Evolutionary conservation across 53 echinoderm and acorn worm species (phyloP).

Genomic region (Patiria pectinifera): DNA sequence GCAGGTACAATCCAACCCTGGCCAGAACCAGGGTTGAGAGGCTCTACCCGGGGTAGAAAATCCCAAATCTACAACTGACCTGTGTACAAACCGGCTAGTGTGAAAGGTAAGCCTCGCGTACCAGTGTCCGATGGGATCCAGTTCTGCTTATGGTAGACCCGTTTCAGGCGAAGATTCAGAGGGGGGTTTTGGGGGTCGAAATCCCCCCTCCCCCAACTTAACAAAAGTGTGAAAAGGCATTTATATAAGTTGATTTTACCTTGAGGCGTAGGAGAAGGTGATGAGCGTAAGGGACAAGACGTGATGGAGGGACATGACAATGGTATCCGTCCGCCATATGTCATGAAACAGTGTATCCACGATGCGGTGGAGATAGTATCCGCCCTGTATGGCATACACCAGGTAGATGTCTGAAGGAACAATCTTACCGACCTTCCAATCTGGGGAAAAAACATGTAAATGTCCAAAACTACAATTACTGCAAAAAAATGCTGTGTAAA

Average conservation of each 20-base stretch:
- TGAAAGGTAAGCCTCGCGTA: no score
- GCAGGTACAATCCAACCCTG: no score
- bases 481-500: neutral
- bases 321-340: slow-evolving; percentile 90
- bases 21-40: no score
- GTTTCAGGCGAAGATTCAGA: no score
- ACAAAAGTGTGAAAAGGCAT: neutral
- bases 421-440: slow-evolving; percentile 77
- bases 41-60: no score
- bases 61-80: no score
- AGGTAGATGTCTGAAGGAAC: slow-evolving; percentile 84
- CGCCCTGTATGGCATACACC: slow-evolving; percentile 87
- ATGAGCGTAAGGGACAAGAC: slow-evolving; percentile 90
- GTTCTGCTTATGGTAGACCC: no score
- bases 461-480: neutral
- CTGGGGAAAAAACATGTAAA: slow-evolving; percentile 39
- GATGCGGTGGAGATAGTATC: slow-evolving; percentile 94
- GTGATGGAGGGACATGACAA: slow-evolving; percentile 90
- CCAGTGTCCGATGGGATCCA: no score
- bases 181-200: no score
- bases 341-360: slow-evolving; percentile 88
- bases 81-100: no score
- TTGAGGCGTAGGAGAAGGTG: slow-evolving; percentile 88
- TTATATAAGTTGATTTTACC: slow-evolving; percentile 55
- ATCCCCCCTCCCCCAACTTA: no score